Evolutionary conservation across 2,113 vertebrate genomes (phyloP).

Genomic region (Panthera tigris): DNA sequence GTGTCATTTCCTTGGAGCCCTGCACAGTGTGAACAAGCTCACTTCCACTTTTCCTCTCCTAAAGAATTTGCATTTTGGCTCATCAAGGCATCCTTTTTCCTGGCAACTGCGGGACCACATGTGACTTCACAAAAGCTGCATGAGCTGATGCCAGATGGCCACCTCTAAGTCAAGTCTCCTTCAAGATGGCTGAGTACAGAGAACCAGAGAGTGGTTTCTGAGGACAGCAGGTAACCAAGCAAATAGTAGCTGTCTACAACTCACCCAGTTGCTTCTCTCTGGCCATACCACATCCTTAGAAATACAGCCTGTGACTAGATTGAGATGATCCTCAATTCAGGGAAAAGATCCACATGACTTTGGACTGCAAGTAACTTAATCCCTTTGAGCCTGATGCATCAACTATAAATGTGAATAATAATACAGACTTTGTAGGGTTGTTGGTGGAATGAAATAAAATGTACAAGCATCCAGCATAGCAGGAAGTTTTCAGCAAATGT

Average conservation of each 20-base stretch:
- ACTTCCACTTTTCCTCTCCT: slow-evolving; percentile 78
- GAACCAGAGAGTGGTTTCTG: background rate
- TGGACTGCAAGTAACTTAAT: background rate
- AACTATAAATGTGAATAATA: background rate
- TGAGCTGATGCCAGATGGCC: slow-evolving; percentile 68
- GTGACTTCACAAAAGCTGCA: slow-evolving; percentile 80
- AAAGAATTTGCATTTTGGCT: slow-evolving; percentile 81
- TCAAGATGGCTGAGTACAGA: background rate
- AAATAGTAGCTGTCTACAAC: background rate
- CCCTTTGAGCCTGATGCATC: background rate
- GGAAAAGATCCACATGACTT: background rate
- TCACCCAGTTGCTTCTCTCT: background rate
- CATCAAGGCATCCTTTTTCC: slow-evolving; percentile 74
- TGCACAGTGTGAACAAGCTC: slow-evolving; percentile 79
- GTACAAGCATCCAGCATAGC: background rate
- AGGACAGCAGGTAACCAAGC: background rate
- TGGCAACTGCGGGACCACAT: slow-evolving; percentile 72
- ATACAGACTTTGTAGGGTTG: background rate
- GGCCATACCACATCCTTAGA: background rate
- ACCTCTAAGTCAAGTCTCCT: slow-evolving; percentile 54
- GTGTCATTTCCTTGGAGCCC: slow-evolving; percentile 71
- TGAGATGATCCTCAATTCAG: background rate
- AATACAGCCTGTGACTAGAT: background rate
- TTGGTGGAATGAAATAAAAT: background rate
- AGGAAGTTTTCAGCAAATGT: slow-evolving; percentile 3